These are phyloP conservation scores for Himalopsyche japonica DNA, from an alignment of 2,888 invertebrate genomes.

Conservation along the genomic window DNA sequence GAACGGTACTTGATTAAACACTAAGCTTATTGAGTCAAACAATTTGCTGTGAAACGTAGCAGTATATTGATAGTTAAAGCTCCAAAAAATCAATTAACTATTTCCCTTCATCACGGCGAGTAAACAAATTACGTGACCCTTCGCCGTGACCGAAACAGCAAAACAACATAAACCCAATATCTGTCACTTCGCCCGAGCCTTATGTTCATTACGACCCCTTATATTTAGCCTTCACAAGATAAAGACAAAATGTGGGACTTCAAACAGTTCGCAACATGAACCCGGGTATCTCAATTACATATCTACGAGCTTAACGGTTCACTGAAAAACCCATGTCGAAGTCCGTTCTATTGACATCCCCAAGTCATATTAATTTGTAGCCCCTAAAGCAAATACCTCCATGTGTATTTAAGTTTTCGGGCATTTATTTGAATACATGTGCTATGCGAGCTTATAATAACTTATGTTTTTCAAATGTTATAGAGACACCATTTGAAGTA, in stretches of 20 bases:
- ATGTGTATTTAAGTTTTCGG: too few species aligned
- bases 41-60: not conserved
- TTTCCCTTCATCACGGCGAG: slow-evolving; percentile 13
- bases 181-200: slow-evolving; percentile 4
- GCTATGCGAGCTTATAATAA: too few species aligned
- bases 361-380: not conserved
- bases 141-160: slow-evolving; percentile 15
- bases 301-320: not conserved
- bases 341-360: not conserved
- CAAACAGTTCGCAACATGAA: not conserved
- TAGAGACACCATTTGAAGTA: too few species aligned
- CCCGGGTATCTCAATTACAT: not conserved
- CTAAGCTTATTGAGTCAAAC: not conserved
- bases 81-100: not conserved
- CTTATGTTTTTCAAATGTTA: too few species aligned
- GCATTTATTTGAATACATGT: too few species aligned
- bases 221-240: not conserved
- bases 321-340: not conserved
- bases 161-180: slow-evolving; percentile 25
- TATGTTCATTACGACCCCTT: not conserved
- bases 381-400: too few species aligned
- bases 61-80: not conserved
- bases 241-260: not conserved
- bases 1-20: too few species aligned
- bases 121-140: slow-evolving; percentile 23